A percentile compares a stretch with the other conserved stretches of the same genome.
Evolutionary conservation across 2,888 invertebrate genomes (phyloP).

Genomic region (Acanthoscelides obtectus): DNA sequence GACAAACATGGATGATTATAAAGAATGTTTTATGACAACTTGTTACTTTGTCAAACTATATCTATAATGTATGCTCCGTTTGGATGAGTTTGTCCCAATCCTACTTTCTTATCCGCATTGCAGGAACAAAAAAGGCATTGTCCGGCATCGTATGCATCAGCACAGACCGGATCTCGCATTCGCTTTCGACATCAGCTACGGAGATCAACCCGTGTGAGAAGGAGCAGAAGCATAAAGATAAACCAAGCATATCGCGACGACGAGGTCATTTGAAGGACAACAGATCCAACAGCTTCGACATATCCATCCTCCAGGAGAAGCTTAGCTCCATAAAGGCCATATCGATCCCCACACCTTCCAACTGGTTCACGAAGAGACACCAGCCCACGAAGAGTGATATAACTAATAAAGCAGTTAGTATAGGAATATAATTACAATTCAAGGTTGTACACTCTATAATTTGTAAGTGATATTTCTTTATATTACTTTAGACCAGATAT

Average conservation of each 20-base stretch:
- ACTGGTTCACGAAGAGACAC: constrained; percentile 75
- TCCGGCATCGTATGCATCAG: constrained; percentile 74
- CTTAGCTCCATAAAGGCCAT: constrained; percentile 34
- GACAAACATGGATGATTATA: too few relatives aligned
- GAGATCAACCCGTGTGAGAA: constrained; percentile 59
- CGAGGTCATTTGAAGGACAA: constrained; percentile 26
- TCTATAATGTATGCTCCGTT: too few relatives aligned
- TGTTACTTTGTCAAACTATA: too few relatives aligned
- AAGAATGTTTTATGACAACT: too few relatives aligned
- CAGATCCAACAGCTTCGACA: constrained; percentile 81
- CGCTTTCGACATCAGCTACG: constrained; percentile 77
- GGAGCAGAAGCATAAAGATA: constrained; percentile 46
- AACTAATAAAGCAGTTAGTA: constrained; percentile 24
- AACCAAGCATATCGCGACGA: background rate
- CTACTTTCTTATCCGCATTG: too few relatives aligned
- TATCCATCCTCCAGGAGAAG: constrained; percentile 62
- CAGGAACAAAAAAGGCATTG: constrained; percentile 24
- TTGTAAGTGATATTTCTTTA: too few relatives aligned
- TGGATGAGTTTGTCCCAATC: too few relatives aligned
- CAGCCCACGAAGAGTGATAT: constrained; percentile 52
- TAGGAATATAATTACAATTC: too few relatives aligned
- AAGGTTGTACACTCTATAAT: too few relatives aligned
- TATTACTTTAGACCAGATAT: too few relatives aligned
- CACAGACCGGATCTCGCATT: constrained; percentile 71
- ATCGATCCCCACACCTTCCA: constrained; percentile 59